A percentile compares a stretch with the other conserved stretches of the same genome.
phyloP scores from a whole-genome alignment of 2,113 vertebrate species.

The Hyaena hyaena region DNA sequence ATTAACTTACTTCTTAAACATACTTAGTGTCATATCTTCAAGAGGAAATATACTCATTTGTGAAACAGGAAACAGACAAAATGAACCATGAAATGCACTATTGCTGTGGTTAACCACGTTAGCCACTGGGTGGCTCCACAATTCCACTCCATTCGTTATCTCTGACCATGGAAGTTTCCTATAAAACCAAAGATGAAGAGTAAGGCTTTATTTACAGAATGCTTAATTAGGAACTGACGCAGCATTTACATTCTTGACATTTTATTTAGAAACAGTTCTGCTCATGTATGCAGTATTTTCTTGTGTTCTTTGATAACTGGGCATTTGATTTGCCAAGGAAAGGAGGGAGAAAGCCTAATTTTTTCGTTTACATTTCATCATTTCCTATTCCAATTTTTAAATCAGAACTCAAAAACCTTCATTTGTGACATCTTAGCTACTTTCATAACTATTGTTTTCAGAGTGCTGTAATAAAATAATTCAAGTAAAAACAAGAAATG shows the following conservation, averaged over 20 bases:
- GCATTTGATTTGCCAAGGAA: background rate
- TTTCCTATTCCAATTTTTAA: conserved; percentile 1
- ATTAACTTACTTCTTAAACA: background rate
- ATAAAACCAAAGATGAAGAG: background rate
- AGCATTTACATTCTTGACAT: conserved; percentile 8
- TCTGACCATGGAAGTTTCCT: conserved; percentile 24
- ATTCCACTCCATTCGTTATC: conserved; percentile 32
- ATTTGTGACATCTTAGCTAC: background rate
- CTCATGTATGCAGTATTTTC: background rate
- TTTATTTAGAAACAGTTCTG: conserved; percentile 49
- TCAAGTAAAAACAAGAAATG: background rate
- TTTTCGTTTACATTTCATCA: background rate
- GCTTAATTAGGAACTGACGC: background rate
- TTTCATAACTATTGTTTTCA: conserved; percentile 51
- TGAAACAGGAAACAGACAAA: background rate
- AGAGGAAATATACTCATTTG: background rate
- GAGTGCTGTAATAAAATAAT: background rate
- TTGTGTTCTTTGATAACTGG: background rate
- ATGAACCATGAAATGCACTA: background rate
- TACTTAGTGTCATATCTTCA: background rate
- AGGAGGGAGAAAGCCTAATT: background rate
- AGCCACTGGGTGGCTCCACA: conserved; percentile 83
- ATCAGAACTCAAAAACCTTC: conserved; percentile 21
- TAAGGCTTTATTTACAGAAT: background rate
- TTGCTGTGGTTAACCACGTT: conserved; percentile 64